phyloP scores from a whole-genome alignment of 2,888 invertebrate genomes.

The Pantelozetes paolii region DNA sequence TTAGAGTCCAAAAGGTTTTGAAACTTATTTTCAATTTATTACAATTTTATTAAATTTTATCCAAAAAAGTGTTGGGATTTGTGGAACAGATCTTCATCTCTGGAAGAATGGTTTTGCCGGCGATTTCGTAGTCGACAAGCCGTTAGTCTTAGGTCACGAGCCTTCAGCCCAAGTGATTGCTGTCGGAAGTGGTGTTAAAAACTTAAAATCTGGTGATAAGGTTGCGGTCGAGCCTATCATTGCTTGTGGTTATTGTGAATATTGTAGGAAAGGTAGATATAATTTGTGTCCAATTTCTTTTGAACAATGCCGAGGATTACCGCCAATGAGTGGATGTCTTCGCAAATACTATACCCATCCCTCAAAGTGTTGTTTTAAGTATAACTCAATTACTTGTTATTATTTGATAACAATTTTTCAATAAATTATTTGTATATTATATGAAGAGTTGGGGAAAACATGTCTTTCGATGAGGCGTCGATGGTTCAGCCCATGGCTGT shows the following conservation, averaged over 20 bases:
- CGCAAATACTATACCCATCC: constrained; percentile 81
- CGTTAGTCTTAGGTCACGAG: constrained; percentile 95
- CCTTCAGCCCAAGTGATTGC: constrained; percentile 61
- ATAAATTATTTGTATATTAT: constrained; percentile 49
- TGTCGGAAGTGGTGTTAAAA: constrained; percentile 61
- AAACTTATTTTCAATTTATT: background rate
- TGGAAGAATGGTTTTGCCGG: constrained; percentile 78
- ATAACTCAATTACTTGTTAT: background rate
- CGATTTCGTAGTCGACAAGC: constrained; percentile 73
- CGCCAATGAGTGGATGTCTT: constrained; percentile 84
- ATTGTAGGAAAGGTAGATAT: constrained; percentile 82
- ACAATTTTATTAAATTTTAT: background rate
- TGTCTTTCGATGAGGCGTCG: constrained; percentile 83
- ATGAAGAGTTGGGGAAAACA: background rate
- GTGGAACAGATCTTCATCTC: constrained; percentile 91
- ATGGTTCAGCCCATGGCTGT: constrained; percentile 87
- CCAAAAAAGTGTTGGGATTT: constrained; percentile 70
- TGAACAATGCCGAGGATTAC: constrained; percentile 84
- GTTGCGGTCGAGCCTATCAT: constrained; percentile 94
- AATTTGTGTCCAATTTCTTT: constrained; percentile 75
- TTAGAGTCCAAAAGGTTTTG: background rate
- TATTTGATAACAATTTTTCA: background rate
- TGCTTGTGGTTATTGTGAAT: constrained; percentile 74
- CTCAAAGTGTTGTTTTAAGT: constrained; percentile 56
- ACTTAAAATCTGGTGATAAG: constrained; percentile 66